phyloP scores from a whole-genome alignment of 2,888 invertebrate species.

The Phalera bucephala region DNA sequence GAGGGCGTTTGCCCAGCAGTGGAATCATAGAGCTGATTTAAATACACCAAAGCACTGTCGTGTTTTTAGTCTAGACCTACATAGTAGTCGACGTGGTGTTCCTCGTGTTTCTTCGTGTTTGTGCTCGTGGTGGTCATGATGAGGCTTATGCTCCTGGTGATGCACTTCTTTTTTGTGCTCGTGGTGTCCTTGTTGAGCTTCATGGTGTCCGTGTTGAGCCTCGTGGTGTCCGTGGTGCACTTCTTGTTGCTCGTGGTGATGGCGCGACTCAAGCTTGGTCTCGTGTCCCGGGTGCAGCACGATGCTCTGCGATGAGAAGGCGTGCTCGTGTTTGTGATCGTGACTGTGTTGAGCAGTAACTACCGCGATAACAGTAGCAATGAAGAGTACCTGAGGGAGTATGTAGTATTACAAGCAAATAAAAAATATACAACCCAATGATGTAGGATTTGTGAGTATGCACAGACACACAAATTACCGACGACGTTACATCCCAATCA shows the following conservation, averaged over 20 bases:
- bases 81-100: conserved; percentile 38
- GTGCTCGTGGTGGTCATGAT: conserved; percentile 3
- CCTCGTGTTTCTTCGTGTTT: conserved; percentile 21
- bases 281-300: conserved; percentile 41
- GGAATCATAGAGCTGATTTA: too few species aligned
- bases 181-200: too few species aligned
- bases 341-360: conserved; percentile 22
- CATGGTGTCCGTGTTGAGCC: conserved; percentile 10
- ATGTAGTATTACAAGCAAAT: neutral
- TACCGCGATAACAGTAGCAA: conserved; percentile 14
- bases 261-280: conserved; percentile 9
- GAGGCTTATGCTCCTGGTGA: conserved; percentile 7
- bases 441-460: too few species aligned
- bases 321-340: conserved; percentile 30
- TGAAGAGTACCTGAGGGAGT: neutral
- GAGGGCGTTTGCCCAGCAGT: too few species aligned
- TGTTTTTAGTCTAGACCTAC: conserved; percentile 17
- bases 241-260: conserved; percentile 15
- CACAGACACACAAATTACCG: too few species aligned
- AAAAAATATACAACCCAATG: too few species aligned
- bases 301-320: conserved; percentile 47
- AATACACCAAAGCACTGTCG: too few species aligned
- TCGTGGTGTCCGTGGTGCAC: conserved; percentile 5
- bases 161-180: conserved; percentile 19
- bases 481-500: too few species aligned